Evolutionary conservation across 1,140 invertebrate genomes (phyloP).

Genomic region (Oncopeltus fasciatus): DNA sequence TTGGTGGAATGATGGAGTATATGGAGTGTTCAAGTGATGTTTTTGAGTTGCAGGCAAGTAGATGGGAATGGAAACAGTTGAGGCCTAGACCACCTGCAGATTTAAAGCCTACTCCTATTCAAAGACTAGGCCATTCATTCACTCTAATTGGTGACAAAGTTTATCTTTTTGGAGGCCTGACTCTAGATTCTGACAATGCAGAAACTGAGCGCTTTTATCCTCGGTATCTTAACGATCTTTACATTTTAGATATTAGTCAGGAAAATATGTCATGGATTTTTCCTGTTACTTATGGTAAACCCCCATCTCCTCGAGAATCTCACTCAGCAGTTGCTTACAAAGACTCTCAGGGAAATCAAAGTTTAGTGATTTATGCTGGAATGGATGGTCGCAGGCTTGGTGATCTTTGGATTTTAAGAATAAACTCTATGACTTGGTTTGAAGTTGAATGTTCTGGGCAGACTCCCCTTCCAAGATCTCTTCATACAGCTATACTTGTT

Average conservation of each 20-base stretch:
- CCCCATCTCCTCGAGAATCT: conserved; percentile 86
- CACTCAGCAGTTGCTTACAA: conserved; percentile 87
- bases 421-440: conserved; percentile 74
- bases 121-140: conserved; percentile 91
- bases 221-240: conserved; percentile 29
- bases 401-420: conserved; percentile 90
- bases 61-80: conserved; percentile 96
- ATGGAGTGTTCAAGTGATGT: conserved; percentile 98
- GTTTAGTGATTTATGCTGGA: conserved; percentile 93
- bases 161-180: conserved; percentile 92
- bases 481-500: conserved; percentile 92
- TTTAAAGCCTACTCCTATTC: conserved; percentile 73
- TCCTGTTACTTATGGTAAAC: conserved; percentile 61
- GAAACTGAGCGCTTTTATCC: conserved; percentile 68
- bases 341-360: conserved; percentile 59
- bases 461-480: conserved; percentile 79
- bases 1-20: conserved; percentile 99
- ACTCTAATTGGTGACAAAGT: conserved; percentile 88
- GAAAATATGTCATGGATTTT: conserved; percentile 65
- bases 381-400: conserved; percentile 94
- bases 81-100: conserved; percentile 75
- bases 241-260: conserved; percentile 26
- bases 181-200: conserved; percentile 35
- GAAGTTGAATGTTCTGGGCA: conserved; percentile 73
- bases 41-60: conserved; percentile 86